Conservation (phyloP, 53 echinoderm and acorn worm genomes). For the Mesocentrotus franciscanus region DNA sequence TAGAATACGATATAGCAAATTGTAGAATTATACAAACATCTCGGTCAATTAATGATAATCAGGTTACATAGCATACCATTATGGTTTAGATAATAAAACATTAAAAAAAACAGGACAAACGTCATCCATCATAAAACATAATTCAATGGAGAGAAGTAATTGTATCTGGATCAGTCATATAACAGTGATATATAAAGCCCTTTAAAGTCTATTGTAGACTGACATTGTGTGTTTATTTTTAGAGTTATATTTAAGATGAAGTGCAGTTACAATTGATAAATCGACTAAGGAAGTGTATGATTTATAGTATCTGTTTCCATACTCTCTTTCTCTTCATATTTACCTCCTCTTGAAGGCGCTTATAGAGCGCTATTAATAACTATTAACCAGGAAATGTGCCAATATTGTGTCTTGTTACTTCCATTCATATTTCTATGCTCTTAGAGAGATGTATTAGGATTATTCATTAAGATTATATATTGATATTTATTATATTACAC, state of each 20-base stretch:
- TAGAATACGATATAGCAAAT: no score
- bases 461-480: neutral
- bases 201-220: neutral
- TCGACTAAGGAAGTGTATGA: slow-evolving; percentile 12
- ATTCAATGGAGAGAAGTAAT: no score
- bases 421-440: neutral
- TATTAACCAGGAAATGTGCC: slow-evolving; percentile 2
- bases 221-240: slow-evolving; percentile 17
- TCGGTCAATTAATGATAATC: no score
- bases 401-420: neutral
- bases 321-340: neutral
- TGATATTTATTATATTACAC: no score
- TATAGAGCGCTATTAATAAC: neutral
- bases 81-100: no score
- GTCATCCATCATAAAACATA: no score
- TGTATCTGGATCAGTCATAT: no score
- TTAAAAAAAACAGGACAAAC: no score
- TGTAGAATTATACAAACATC: no score
- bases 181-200: neutral
- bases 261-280: neutral
- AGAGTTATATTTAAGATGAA: neutral
- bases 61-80: no score
- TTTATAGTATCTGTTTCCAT: slow-evolving; percentile 23
- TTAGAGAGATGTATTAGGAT: neutral
- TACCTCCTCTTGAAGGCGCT: neutral